A percentile compares a stretch with the other conserved stretches of the same genome.
phyloP scores from a whole-genome alignment of 2,888 invertebrate species.

The Patella ulyssiponensis region DNA sequence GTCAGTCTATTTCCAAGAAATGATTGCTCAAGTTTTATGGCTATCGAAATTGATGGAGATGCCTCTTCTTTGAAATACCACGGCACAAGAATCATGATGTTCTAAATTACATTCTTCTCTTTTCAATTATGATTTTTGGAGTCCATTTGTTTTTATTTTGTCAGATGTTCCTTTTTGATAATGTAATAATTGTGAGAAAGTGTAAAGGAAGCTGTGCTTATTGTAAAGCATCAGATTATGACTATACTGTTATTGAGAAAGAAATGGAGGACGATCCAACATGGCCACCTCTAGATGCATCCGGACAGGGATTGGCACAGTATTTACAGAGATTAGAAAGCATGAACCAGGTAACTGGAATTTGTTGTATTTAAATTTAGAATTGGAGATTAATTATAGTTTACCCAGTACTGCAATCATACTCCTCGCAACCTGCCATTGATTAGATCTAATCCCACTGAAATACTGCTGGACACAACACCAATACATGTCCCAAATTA shows the following conservation, averaged over 20 bases:
- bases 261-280: conserved; percentile 55
- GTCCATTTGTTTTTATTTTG: conserved; percentile 22
- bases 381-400: too few relatives aligned
- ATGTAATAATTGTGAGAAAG: conserved; percentile 43
- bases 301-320: background rate
- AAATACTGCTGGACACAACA: too few relatives aligned
- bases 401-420: too few relatives aligned
- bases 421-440: too few relatives aligned
- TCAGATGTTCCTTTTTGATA: conserved; percentile 60
- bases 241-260: conserved; percentile 60
- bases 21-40: too few relatives aligned
- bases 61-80: too few relatives aligned
- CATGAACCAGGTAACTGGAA: background rate
- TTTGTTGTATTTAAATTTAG: too few relatives aligned
- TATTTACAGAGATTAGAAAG: conserved; percentile 12
- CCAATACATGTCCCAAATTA: too few relatives aligned
- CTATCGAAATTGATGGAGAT: too few relatives aligned
- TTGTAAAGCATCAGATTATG: conserved; percentile 43
- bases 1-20: background rate
- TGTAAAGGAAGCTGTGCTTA: conserved; percentile 33
- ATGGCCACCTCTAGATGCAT: conserved; percentile 60
- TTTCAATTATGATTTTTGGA: background rate
- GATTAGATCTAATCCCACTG: too few relatives aligned
- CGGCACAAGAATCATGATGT: background rate
- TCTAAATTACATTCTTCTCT: background rate